Evolutionary conservation across 2,888 invertebrate genomes (phyloP).

Genomic region (Harpalus rufipes): DNA sequence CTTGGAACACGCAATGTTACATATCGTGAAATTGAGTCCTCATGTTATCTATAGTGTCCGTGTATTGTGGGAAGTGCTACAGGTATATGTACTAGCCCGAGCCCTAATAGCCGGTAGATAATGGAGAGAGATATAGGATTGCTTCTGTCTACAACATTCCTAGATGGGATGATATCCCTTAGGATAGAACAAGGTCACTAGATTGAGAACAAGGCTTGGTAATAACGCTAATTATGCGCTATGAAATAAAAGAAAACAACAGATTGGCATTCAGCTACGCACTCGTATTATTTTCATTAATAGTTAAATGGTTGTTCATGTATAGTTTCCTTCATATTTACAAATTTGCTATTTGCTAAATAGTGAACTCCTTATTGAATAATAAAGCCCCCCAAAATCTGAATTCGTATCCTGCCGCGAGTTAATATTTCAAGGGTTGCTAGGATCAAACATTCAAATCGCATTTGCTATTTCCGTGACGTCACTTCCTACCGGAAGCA

Average conservation of each 20-base stretch:
- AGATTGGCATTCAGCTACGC: too few relatives aligned
- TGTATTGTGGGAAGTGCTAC: constrained; percentile 10
- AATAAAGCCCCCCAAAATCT: too few relatives aligned
- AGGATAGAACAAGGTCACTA: background rate
- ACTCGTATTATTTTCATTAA: too few relatives aligned
- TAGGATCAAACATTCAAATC: constrained; percentile 35
- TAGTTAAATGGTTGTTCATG: too few relatives aligned
- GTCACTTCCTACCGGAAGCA: constrained; percentile 6
- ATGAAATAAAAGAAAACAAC: too few relatives aligned
- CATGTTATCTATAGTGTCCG: constrained; percentile 3
- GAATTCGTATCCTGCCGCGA: background rate
- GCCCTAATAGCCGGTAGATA: background rate
- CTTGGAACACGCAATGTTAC: background rate
- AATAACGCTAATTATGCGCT: too few relatives aligned
- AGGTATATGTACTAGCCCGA: background rate
- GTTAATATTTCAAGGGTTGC: background rate
- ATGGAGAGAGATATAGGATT: constrained; percentile 12
- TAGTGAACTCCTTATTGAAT: too few relatives aligned
- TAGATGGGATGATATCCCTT: constrained; percentile 22
- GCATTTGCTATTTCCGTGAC: constrained; percentile 3
- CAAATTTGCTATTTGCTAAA: too few relatives aligned
- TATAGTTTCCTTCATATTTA: too few relatives aligned
- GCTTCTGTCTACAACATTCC: constrained; percentile 9
- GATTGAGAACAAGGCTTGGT: background rate
- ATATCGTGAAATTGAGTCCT: constrained; percentile 8